phyloP scores from a whole-genome alignment of 2,113 vertebrate species.

The Oryctolagus cuniculus region mOryCun1.1 NC_091433.1:172601501-172602000 shows the following conservation, averaged over 20 bases:
- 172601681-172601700: neutral
- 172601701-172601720: neutral
- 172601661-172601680: constrained; percentile 17
- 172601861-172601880: constrained; percentile 6
- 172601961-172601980: neutral
- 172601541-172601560: too few relatives aligned
- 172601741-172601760: constrained; percentile 13
- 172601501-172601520: too few relatives aligned
- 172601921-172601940: neutral
- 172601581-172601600: too few relatives aligned
- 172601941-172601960: neutral
- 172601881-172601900: constrained; percentile 28
- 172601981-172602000: neutral
- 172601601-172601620: neutral
- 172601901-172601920: neutral
- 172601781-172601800: constrained; percentile 6
- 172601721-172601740: neutral
- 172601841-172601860: constrained; percentile 1
- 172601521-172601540: too few relatives aligned
- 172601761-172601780: neutral
- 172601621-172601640: neutral
- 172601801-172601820: neutral
- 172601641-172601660: neutral
- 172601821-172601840: constrained; percentile 45
- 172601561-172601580: too few relatives aligned